These are phyloP conservation scores for Alosa alosa DNA, from an alignment of 2,113 vertebrate genomes.

Conservation along the genomic window DNA sequence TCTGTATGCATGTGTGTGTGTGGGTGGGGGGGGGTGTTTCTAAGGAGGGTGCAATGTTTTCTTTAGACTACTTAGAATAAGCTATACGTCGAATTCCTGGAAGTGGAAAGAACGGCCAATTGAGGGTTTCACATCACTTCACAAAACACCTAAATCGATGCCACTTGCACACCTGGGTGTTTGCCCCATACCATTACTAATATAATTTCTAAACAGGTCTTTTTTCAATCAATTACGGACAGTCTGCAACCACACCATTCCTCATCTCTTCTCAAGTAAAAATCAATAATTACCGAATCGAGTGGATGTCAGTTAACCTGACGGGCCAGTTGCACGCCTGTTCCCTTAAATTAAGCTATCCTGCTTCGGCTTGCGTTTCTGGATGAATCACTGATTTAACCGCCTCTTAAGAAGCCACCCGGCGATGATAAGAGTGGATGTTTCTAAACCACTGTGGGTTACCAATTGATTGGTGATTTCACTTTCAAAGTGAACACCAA, in stretches of 20 bases:
- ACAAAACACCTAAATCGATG: neutral
- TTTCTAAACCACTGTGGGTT: neutral
- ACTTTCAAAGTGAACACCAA: neutral
- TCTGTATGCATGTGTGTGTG: conserved; percentile 4
- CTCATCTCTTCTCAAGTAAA: neutral
- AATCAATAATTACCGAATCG: neutral
- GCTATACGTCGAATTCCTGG: conserved; percentile 58
- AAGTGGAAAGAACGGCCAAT: conserved; percentile 59
- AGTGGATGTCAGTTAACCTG: neutral
- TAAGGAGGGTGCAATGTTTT: conserved; percentile 33
- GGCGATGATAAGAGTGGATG: neutral
- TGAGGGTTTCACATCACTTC: conserved; percentile 51
- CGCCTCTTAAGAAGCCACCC: neutral
- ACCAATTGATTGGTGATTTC: neutral
- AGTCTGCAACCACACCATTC: neutral
- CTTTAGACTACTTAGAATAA: conserved; percentile 61
- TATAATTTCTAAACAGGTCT: neutral
- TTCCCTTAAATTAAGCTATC: neutral
- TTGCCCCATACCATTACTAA: neutral
- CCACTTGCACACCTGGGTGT: neutral
- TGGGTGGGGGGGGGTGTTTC: neutral
- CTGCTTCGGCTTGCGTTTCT: neutral
- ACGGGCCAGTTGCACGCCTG: neutral
- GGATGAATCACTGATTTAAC: neutral
- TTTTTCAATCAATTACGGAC: neutral